Base-by-base conservation (phyloP, 2,113 vertebrate genomes). In the Urocynchramus pylzowi region DNA sequence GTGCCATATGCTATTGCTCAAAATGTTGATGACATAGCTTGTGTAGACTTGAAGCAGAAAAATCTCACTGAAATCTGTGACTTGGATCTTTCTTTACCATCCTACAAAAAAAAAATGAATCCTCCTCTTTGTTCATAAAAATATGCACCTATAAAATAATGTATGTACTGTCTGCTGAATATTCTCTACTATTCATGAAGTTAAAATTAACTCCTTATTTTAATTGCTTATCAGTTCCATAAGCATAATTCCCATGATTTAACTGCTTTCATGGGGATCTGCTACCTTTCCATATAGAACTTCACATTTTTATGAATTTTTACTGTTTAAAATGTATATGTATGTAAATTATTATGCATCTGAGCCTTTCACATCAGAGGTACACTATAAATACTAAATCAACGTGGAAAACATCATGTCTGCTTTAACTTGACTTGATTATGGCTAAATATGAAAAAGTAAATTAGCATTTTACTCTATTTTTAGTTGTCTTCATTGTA, bases 291-390 rank as follows among this genome's bases (percentile, higher is more conserved):
- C 87, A 85, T 97, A 97, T 92, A 97, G 93, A 95, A 97, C 86
- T 98, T 96, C 89, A 93, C 75, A 93, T 96, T 97, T 98, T 97
- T 97, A 97, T 89, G 75, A 97, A 91, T 98, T 98, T 98, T 97
- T 94, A 96, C 98, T 98, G 95, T 96, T 98, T 98, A 98, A 98
- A 97, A 98, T 98, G 97, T 98, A 98, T 98, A 98, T 98, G 96
- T 98, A 98, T 98, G 98, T 98, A 98, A 98, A 98, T 98, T 97
- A 97, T 98, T 97, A 98, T 96, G 97, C 97, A 96, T 95, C 95
- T 89, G 91, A 97, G 97, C 49, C 81, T 97, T 98, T 97, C 95
- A 87, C 96, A 98, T 98, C 97, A 95, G 91, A 97, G 96, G 95
- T 97, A 95, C 87, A 93, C 94, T 95, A 98, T 97, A 98, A 97